Percentiles rank a stretch among this genome's conserved stretches.
Conservation (phyloP, 2,888 invertebrate species). For the Spilarctia lutea region DNA sequence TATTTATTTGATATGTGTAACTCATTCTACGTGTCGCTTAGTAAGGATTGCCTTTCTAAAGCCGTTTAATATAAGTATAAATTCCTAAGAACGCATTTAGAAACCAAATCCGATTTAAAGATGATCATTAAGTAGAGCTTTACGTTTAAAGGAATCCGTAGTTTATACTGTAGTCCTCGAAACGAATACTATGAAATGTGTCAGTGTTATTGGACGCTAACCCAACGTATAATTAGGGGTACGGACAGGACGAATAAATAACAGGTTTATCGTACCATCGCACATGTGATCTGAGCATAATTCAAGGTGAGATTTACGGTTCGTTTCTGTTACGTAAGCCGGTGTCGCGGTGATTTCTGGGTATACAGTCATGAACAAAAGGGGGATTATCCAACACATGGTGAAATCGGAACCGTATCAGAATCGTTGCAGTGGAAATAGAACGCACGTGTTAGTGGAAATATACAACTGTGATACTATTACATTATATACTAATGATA, state of each 20-base stretch:
- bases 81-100: slow-evolving; percentile 42
- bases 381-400: slow-evolving; percentile 22
- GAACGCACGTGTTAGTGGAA: slow-evolving; percentile 37
- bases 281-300: slow-evolving; percentile 62
- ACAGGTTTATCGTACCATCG: slow-evolving; percentile 79
- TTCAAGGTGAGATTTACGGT: slow-evolving; percentile 56
- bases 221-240: slow-evolving; percentile 72
- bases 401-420: slow-evolving; percentile 22
- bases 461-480: slow-evolving; percentile 30
- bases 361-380: slow-evolving; percentile 24
- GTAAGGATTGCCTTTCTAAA: background rate
- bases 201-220: slow-evolving; percentile 63
- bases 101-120: slow-evolving; percentile 41
- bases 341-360: slow-evolving; percentile 16
- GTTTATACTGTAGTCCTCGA: slow-evolving; percentile 52
- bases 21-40: background rate
- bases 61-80: slow-evolving; percentile 23
- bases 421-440: slow-evolving; percentile 35
- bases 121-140: slow-evolving; percentile 70
- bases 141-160: slow-evolving; percentile 61
- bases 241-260: slow-evolving; percentile 76
- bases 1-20: background rate
- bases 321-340: slow-evolving; percentile 50
- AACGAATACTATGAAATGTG: slow-evolving; percentile 73
- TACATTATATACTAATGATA: slow-evolving; percentile 31